phyloP scores from a whole-genome alignment of 2,888 invertebrate species.

The Nomada hirtipes region DNA sequence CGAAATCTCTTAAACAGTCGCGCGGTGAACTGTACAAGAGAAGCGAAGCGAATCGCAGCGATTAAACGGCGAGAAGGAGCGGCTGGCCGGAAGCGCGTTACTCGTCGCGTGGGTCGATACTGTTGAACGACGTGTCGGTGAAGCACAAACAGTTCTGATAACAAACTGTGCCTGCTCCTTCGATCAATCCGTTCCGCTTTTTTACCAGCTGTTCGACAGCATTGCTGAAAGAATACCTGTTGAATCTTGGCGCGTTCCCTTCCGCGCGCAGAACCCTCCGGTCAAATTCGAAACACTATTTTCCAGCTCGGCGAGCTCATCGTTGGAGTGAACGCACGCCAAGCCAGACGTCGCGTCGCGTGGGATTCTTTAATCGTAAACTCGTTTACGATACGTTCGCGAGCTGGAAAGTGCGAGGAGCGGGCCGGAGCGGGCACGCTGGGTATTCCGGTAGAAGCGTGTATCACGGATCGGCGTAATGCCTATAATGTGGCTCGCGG shows the following conservation, averaged over 20 bases:
- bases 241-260: too few species aligned
- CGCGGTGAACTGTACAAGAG: not conserved
- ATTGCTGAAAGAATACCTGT: too few species aligned
- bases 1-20: too few species aligned
- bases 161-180: constrained; percentile 22
- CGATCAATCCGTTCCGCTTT: too few species aligned
- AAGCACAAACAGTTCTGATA: constrained; percentile 49
- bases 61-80: constrained; percentile 10
- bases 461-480: constrained; percentile 14
- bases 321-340: not conserved
- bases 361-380: constrained; percentile 31
- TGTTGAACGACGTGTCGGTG: constrained; percentile 22
- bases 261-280: too few species aligned
- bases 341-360: constrained; percentile 20
- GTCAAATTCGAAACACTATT: constrained; percentile 6
- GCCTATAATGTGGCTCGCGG: not conserved
- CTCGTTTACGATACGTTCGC: constrained; percentile 7
- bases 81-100: constrained; percentile 49
- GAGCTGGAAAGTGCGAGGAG: not conserved
- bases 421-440: not conserved
- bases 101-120: constrained; percentile 38
- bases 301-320: constrained; percentile 21
- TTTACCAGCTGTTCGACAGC: too few species aligned
- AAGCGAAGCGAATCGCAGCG: not conserved
- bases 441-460: constrained; percentile 12